phyloP scores from a whole-genome alignment of 1,140 invertebrate genomes.

The Bicyclus anynana region DNA sequence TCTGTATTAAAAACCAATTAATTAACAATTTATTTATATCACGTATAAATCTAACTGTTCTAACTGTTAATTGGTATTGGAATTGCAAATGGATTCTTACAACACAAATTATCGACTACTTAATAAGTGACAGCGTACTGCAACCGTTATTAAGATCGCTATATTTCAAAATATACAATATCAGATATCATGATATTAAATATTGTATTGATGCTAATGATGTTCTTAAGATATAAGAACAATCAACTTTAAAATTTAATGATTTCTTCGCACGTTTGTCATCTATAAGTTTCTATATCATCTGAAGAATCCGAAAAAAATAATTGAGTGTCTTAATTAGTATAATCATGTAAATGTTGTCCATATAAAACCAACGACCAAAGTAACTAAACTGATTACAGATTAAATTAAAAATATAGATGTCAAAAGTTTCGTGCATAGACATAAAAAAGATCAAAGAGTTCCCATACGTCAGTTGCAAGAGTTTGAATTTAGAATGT shows the following conservation, averaged over 20 bases:
- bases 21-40: not conserved
- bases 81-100: conserved; percentile 1
- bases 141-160: not conserved
- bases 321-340: too few relatives aligned
- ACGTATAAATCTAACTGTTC: not conserved
- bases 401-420: not conserved
- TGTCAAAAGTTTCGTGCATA: not conserved
- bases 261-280: too few relatives aligned
- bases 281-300: too few relatives aligned
- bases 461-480: not conserved
- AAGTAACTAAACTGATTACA: too few relatives aligned
- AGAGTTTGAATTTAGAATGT: conserved; percentile 9
- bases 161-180: not conserved
- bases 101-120: not conserved
- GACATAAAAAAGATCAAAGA: not conserved
- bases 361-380: too few relatives aligned
- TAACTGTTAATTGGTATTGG: not conserved
- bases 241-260: too few relatives aligned
- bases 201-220: too few relatives aligned
- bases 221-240: too few relatives aligned
- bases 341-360: too few relatives aligned
- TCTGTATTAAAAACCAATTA: not conserved
- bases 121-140: not conserved
- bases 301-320: too few relatives aligned
- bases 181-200: too few relatives aligned